phyloP scores from a whole-genome alignment of 2,797 vertebrate genomes.

The Lates japonicus region DNA sequence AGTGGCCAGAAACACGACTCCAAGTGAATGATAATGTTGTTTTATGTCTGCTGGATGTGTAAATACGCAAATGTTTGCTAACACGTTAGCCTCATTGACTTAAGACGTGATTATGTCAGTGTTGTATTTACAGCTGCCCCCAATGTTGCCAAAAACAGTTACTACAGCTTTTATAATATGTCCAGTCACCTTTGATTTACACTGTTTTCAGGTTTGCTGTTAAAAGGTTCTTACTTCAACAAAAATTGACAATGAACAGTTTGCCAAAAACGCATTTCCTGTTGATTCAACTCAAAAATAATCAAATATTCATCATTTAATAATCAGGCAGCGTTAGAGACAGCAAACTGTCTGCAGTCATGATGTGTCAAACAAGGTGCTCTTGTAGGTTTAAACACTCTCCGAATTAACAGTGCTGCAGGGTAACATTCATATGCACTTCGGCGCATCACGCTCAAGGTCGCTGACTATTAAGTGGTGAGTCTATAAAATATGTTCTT shows the following conservation, averaged over 20 bases:
- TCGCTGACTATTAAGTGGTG: slow-evolving; percentile 71
- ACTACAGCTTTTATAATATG: background rate
- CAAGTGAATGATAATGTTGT: background rate
- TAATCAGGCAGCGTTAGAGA: background rate
- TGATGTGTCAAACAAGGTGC: slow-evolving; percentile 45
- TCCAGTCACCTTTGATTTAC: background rate
- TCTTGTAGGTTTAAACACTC: slow-evolving; percentile 41
- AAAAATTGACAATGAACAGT: background rate
- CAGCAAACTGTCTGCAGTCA: slow-evolving; percentile 27
- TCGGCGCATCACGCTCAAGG: slow-evolving; percentile 59
- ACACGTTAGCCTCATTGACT: background rate
- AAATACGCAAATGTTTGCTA: background rate
- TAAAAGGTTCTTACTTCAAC: background rate
- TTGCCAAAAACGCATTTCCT: background rate
- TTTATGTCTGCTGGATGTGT: background rate
- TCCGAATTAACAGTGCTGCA: slow-evolving; percentile 60
- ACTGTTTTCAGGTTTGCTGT: background rate
- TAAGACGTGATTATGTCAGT: background rate
- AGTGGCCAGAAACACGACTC: no score
- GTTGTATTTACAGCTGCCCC: background rate
- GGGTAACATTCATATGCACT: slow-evolving; percentile 42
- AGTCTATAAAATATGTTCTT: slow-evolving; percentile 56
- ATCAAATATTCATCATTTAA: background rate
- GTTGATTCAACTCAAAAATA: background rate
- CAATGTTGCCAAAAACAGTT: background rate